Percentiles rank a stretch among this genome's conserved stretches.
Conservation (phyloP, 1,140 invertebrate species). For the honey bee (Apis mellifera) region DNA sequence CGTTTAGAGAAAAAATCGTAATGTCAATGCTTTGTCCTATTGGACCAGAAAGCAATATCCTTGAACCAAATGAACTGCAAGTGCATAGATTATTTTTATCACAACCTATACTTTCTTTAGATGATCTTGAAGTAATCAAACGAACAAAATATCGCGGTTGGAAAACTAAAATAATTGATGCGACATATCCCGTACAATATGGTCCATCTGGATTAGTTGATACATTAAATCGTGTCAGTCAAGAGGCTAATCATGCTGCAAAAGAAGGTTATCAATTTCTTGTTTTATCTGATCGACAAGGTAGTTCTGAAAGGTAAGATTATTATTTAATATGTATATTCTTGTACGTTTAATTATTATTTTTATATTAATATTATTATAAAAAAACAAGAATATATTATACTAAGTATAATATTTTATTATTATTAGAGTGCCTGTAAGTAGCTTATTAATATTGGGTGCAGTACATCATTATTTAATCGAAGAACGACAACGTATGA, state of each 20-base stretch:
- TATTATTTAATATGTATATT: not conserved
- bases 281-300: conserved; percentile 92
- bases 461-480: conserved; percentile 98
- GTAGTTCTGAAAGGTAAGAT: conserved; percentile 84
- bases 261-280: conserved; percentile 91
- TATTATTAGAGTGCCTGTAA: conserved; percentile 86
- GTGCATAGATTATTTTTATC: conserved; percentile 96
- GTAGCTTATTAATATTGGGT: conserved; percentile 93
- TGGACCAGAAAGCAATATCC: conserved; percentile 96
- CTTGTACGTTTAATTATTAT: not conserved
- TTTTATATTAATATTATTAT: not conserved
- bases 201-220: conserved; percentile 89
- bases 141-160: conserved; percentile 93
- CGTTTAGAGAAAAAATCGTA: conserved; percentile 98
- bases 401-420: not conserved
- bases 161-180: conserved; percentile 95
- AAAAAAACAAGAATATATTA: not conserved
- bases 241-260: conserved; percentile 92
- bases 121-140: conserved; percentile 94
- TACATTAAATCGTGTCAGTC: conserved; percentile 90
- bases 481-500: conserved; percentile 97
- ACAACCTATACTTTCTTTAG: conserved; percentile 96
- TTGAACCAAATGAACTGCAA: conserved; percentile 94
- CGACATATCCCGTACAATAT: conserved; percentile 89
- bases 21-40: conserved; percentile 97